Conservation (phyloP, 2,797 vertebrate genomes). For the Sciurus carolinensis region DNA sequence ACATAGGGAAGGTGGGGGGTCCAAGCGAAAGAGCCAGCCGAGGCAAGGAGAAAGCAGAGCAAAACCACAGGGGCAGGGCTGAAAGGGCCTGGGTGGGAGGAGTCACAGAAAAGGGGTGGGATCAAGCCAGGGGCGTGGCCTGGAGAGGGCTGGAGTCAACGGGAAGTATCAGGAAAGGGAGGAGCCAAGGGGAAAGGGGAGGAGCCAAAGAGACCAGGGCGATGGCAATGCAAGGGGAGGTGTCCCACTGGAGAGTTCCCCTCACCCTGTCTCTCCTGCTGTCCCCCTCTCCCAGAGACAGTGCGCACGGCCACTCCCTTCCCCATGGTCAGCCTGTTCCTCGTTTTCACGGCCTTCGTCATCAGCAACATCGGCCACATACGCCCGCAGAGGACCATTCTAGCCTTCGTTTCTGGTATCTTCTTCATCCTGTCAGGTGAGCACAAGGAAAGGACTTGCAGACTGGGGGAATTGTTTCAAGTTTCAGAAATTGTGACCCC, state of each 20-base stretch:
- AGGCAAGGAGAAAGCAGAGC: not conserved
- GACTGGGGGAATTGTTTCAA: not conserved
- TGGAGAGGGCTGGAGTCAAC: not conserved
- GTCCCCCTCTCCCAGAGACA: conserved; percentile 90
- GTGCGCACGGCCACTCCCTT: conserved; percentile 96
- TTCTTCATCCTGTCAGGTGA: conserved; percentile 97
- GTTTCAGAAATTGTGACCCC: not conserved
- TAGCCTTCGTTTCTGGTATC: conserved; percentile 97
- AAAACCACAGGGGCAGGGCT: rapidly evolving
- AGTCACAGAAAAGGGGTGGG: not conserved
- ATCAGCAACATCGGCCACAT: conserved; percentile 99
- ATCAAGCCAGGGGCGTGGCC: not conserved
- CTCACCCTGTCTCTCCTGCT: not conserved
- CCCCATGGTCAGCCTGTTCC: conserved; percentile 96
- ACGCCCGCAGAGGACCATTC: conserved; percentile 96
- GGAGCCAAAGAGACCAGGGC: not conserved
- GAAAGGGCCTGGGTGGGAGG: not conserved
- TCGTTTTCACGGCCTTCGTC: conserved; percentile 97
- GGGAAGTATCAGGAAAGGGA: too few species aligned
- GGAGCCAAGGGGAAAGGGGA: too few species aligned
- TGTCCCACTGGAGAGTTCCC: rapidly evolving
- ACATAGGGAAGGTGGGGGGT: not conserved
- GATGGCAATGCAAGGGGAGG: not conserved
- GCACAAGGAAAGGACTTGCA: not conserved
- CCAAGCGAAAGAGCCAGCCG: too few species aligned